Evolutionary conservation across 2,888 invertebrate genomes (phyloP).

Genomic region (Nymphalis c-album): DNA sequence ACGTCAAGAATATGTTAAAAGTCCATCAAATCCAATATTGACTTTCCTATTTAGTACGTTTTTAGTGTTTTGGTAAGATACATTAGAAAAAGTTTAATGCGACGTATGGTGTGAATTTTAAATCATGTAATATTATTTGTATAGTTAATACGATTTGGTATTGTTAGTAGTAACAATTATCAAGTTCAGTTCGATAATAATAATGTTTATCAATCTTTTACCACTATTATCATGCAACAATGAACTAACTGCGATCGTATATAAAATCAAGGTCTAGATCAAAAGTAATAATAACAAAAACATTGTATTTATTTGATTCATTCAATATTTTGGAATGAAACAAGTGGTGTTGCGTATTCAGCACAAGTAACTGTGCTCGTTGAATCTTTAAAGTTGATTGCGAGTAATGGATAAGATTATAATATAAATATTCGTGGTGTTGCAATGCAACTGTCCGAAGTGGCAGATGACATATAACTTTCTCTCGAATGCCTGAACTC

Average conservation of each 20-base stretch:
- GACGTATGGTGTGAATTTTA: conserved; percentile 25
- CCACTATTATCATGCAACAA: neutral
- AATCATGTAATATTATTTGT: conserved; percentile 22
- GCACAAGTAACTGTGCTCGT: conserved; percentile 14
- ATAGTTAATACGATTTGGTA: conserved; percentile 21
- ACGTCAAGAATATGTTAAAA: no score
- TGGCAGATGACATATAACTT: conserved; percentile 67
- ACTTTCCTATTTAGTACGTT: conserved; percentile 15
- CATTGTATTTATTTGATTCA: no score
- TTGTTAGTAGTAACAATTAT: conserved; percentile 14
- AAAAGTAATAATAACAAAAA: neutral
- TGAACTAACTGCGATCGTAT: neutral
- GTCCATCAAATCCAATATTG: neutral
- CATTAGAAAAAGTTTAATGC: conserved; percentile 42
- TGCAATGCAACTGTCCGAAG: conserved; percentile 54
- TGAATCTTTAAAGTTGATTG: conserved; percentile 31
- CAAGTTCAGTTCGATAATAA: neutral
- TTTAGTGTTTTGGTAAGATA: conserved; percentile 24
- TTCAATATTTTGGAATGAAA: neutral
- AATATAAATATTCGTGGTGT: conserved; percentile 58
- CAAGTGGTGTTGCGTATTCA: neutral
- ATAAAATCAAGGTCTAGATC: neutral
- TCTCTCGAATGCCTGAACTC: conserved; percentile 61
- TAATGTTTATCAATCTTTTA: conserved; percentile 12
- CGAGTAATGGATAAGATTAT: conserved; percentile 44